phyloP scores from a whole-genome alignment of 2,113 vertebrate genomes.

The Bucco capensis region DNA sequence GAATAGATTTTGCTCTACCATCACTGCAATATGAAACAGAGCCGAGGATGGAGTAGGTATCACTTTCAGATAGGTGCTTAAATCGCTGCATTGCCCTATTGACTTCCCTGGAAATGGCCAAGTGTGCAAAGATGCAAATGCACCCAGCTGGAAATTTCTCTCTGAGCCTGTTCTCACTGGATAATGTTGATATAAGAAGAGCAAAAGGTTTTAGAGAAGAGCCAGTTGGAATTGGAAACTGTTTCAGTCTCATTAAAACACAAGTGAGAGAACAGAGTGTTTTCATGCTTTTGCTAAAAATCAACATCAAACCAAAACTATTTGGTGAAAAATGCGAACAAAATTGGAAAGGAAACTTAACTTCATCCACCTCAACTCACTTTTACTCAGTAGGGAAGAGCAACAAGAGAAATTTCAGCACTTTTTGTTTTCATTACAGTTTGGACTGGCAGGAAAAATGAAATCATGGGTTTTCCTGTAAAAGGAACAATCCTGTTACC shows the following conservation, averaged over 20 bases:
- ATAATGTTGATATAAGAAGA: not conserved
- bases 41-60: rapidly evolving
- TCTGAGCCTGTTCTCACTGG: not conserved
- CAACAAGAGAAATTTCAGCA: not conserved
- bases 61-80: not conserved
- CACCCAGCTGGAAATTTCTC: constrained; percentile 10
- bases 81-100: not conserved
- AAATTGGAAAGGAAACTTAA: not conserved
- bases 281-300: not conserved
- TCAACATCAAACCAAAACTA: not conserved
- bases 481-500: constrained; percentile 11
- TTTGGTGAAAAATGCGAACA: not conserved
- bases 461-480: not conserved
- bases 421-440: constrained; percentile 3
- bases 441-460: constrained; percentile 11
- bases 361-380: not conserved
- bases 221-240: rapidly evolving
- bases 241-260: not conserved
- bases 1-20: not conserved
- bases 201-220: not conserved
- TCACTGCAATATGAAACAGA: not conserved
- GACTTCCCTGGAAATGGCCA: not conserved
- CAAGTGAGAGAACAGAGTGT: not conserved
- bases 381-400: not conserved
- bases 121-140: not conserved